phyloP scores from a whole-genome alignment of 2,888 invertebrate genomes.

The Philereme vetulata region DNA sequence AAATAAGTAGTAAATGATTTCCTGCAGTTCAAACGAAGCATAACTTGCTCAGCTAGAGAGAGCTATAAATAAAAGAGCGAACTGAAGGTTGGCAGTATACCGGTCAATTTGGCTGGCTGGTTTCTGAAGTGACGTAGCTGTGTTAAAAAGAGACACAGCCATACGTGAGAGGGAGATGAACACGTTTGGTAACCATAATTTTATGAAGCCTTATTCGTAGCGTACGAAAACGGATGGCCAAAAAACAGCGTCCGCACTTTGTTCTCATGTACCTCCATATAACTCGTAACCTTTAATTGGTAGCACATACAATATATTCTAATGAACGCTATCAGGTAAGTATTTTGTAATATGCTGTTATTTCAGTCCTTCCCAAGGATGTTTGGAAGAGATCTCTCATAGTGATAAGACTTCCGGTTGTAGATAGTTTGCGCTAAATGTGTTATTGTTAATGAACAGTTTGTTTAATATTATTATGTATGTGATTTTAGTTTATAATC shows the following conservation, averaged over 20 bases:
- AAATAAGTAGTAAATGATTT: slow-evolving; percentile 36
- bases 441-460: neutral
- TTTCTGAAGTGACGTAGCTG: slow-evolving; percentile 80
- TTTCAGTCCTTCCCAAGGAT: no score
- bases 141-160: slow-evolving; percentile 55
- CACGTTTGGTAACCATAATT: slow-evolving; percentile 68
- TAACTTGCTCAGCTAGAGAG: slow-evolving; percentile 78
- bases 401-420: neutral
- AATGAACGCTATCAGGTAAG: no score
- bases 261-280: slow-evolving; percentile 54
- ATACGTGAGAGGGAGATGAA: slow-evolving; percentile 52
- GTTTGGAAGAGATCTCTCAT: no score
- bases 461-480: neutral
- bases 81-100: slow-evolving; percentile 83
- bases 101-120: slow-evolving; percentile 83
- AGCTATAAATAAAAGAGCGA: slow-evolving; percentile 81
- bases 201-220: slow-evolving; percentile 77
- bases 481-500: neutral
- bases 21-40: slow-evolving; percentile 59
- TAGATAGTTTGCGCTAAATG: neutral
- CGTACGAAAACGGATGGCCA: slow-evolving; percentile 68
- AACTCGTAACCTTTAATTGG: slow-evolving; percentile 56
- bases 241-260: slow-evolving; percentile 79
- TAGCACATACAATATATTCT: slow-evolving; percentile 46
- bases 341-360: no score